Conservation (phyloP, 1,140 invertebrate species). For the Hycleus phaleratus region DNA sequence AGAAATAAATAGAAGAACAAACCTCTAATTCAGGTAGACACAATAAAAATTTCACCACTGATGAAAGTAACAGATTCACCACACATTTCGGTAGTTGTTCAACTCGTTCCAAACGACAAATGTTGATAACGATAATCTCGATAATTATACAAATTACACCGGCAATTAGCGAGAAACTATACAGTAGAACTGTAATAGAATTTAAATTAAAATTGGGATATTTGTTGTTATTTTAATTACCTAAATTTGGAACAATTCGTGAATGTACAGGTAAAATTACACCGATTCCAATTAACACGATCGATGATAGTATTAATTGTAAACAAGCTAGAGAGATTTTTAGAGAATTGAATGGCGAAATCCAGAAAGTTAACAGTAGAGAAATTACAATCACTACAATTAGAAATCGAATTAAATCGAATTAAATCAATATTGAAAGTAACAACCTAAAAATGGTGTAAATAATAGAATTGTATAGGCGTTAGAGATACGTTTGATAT, state of each 20-base stretch:
- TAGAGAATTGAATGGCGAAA: constrained; percentile 26
- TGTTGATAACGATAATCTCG: constrained; percentile 30
- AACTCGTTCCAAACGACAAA: constrained; percentile 24
- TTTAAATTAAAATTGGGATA: neutral
- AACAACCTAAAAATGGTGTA: constrained; percentile 29
- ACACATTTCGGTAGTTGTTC: constrained; percentile 25
- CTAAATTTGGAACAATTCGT: constrained; percentile 28
- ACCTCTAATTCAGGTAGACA: constrained; percentile 26
- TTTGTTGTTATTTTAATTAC: constrained; percentile 20
- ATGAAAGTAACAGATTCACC: constrained; percentile 22
- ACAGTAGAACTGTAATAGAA: constrained; percentile 23
- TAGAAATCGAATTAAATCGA: neutral
- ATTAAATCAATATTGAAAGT: neutral
- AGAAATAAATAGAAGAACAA: neutral
- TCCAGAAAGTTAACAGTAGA: constrained; percentile 32
- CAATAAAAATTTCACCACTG: constrained; percentile 23
- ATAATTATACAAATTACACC: constrained; percentile 25
- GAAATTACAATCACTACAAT: constrained; percentile 31
- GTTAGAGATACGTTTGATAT: constrained; percentile 24
- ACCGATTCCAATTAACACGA: constrained; percentile 27
- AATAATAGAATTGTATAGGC: constrained; percentile 28
- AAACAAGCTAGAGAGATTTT: constrained; percentile 32
- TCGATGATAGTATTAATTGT: constrained; percentile 28
- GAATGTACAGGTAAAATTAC: constrained; percentile 28
- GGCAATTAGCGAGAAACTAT: constrained; percentile 26